Percentiles rank a stretch among this genome's conserved stretches.
Evolutionary conservation across 2,888 invertebrate genomes (phyloP).

Genomic region (Agrotis clavis): DNA sequence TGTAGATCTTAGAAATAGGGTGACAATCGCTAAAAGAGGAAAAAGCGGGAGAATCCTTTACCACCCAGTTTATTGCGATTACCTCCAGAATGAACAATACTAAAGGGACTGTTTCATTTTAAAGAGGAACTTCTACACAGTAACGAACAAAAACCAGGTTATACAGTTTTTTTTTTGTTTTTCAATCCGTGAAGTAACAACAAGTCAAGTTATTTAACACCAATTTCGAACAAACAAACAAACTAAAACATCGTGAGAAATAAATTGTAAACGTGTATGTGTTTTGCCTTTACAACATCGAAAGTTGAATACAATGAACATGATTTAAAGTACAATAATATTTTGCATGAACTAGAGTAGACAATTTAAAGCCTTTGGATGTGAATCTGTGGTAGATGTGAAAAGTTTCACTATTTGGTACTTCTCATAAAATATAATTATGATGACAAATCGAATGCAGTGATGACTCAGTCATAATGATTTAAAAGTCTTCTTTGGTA

Average conservation of each 20-base stretch:
- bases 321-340: slow-evolving; percentile 8
- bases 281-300: slow-evolving; percentile 34
- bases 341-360: not conserved
- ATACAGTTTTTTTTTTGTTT: too few species aligned
- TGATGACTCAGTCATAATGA: too few species aligned
- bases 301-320: slow-evolving; percentile 20
- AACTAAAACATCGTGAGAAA: slow-evolving; percentile 50
- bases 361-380: slow-evolving; percentile 1
- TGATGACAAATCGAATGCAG: too few species aligned
- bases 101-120: too few species aligned
- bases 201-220: slow-evolving; percentile 29
- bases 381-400: not conserved
- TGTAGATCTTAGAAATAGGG: too few species aligned
- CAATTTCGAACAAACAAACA: slow-evolving; percentile 42
- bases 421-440: too few species aligned
- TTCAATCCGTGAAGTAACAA: slow-evolving; percentile 1
- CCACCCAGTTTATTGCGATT: too few species aligned
- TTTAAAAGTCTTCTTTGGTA: too few species aligned
- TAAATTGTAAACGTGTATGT: slow-evolving; percentile 48
- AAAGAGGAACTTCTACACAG: not conserved
- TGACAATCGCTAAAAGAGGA: too few species aligned
- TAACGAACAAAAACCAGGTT: not conserved
- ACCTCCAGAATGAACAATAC: too few species aligned
- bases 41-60: not conserved
- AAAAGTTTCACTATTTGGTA: not conserved